phyloP scores from a whole-genome alignment of 2,113 vertebrate genomes.

The Cheilinus undulatus region DNA sequence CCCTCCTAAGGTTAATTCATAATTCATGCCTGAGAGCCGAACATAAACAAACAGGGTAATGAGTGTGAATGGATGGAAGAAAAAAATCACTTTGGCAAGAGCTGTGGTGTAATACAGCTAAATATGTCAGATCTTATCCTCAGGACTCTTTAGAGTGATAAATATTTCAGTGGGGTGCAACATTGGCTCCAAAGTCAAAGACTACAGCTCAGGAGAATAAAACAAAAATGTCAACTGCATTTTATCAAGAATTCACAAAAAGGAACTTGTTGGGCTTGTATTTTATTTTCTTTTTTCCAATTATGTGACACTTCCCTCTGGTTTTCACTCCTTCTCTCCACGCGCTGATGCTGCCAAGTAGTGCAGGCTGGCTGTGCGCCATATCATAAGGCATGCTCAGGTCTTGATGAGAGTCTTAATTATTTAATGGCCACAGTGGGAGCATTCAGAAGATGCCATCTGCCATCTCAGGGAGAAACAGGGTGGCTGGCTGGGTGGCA shows the following conservation, averaged over 20 bases:
- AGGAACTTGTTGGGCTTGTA: constrained; percentile 22
- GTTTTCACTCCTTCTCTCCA: constrained; percentile 21
- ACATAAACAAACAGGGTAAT: constrained; percentile 63
- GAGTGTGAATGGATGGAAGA: constrained; percentile 30
- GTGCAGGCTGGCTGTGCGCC: constrained; percentile 72
- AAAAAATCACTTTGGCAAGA: constrained; percentile 41
- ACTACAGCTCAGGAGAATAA: constrained; percentile 50
- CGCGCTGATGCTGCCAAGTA: constrained; percentile 60
- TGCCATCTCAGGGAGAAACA: constrained; percentile 73
- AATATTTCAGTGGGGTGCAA: constrained; percentile 75
- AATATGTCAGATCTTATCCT: constrained; percentile 76
- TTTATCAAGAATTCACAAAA: constrained; percentile 53
- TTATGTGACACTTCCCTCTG: constrained; percentile 1
- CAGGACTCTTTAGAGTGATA: constrained; percentile 67
- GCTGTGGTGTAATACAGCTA: constrained; percentile 57
- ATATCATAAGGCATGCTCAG: constrained; percentile 77
- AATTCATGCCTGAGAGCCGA: constrained; percentile 67
- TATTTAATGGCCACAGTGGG: constrained; percentile 85
- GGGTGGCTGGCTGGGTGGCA: constrained; percentile 57
- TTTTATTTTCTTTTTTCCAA: constrained; percentile 5
- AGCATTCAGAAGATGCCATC: constrained; percentile 82
- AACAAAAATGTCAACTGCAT: constrained; percentile 64
- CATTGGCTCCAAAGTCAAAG: constrained; percentile 62
- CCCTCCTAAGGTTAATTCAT: constrained; percentile 69
- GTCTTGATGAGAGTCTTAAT: constrained; percentile 85